Percentiles rank a stretch among this genome's conserved stretches.
phyloP scores from a whole-genome alignment of 2,113 vertebrate species.

The Phalacrocorax brasilianus region DNA sequence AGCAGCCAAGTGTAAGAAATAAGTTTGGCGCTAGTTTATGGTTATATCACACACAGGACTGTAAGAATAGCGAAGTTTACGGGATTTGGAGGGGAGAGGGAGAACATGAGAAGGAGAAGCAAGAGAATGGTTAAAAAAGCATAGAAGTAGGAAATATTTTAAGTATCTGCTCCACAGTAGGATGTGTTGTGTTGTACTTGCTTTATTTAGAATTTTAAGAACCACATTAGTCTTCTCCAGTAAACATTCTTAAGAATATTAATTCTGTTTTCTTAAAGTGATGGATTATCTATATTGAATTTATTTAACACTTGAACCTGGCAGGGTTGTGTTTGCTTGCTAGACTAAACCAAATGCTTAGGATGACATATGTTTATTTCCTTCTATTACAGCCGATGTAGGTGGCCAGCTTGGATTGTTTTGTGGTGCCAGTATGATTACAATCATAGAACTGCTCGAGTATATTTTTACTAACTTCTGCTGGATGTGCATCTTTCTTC shows the following conservation, averaged over 20 bases:
- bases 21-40: neutral
- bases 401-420: constrained; percentile 79
- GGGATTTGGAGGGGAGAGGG: neutral
- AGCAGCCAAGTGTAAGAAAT: neutral
- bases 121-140: neutral
- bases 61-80: neutral
- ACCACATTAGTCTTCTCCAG: neutral
- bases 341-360: constrained; percentile 33
- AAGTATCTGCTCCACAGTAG: neutral
- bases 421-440: constrained; percentile 81
- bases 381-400: constrained; percentile 72
- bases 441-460: constrained; percentile 77
- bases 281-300: neutral
- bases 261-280: constrained; percentile 22
- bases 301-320: neutral
- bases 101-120: neutral
- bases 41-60: neutral
- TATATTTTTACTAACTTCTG: constrained; percentile 76
- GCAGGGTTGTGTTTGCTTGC: constrained; percentile 4
- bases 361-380: constrained; percentile 19
- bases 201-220: constrained; percentile 25
- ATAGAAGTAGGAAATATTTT: neutral
- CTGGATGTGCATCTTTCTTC: constrained; percentile 77
- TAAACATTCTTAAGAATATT: constrained; percentile 31
- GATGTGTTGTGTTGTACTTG: neutral